These are phyloP conservation scores for Psylliodes chrysocephalus DNA, from an alignment of 2,888 invertebrate genomes.

Conservation along the genomic window DNA sequence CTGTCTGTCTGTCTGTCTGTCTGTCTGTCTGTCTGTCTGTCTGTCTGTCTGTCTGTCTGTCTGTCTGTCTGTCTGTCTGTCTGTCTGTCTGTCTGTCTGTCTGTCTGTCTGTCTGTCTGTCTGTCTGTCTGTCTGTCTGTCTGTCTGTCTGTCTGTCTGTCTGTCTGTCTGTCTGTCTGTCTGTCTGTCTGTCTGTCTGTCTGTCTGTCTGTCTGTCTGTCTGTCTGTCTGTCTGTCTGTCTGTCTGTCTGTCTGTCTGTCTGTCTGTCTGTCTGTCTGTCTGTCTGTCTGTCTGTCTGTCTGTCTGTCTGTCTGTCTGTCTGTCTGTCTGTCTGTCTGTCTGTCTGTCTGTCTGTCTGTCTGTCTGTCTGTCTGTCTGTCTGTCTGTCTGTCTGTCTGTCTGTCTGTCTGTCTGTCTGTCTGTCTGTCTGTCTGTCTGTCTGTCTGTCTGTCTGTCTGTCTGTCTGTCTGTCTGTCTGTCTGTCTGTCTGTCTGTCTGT, in stretches of 20 bases:
- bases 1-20: conserved; percentile 39
- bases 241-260: conserved; percentile 25
- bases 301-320: conserved; percentile 24
- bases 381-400: conserved; percentile 25
- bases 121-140: conserved; percentile 31
- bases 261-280: conserved; percentile 23
- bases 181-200: conserved; percentile 30
- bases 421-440: conserved; percentile 24
- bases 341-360: conserved; percentile 26
- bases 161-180: conserved; percentile 32
- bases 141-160: conserved; percentile 30
- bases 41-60: conserved; percentile 40
- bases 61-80: conserved; percentile 39
- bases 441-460: conserved; percentile 21
- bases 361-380: conserved; percentile 25
- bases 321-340: conserved; percentile 25
- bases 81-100: conserved; percentile 31
- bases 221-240: conserved; percentile 26
- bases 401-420: conserved; percentile 27
- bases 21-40: conserved; percentile 38
- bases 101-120: conserved; percentile 31
- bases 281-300: conserved; percentile 27
- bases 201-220: conserved; percentile 26
- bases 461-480: conserved; percentile 20
- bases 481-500: conserved; percentile 17